Evolutionary conservation across 2,888 invertebrate genomes (phyloP), one percentile per base, ranked within the genome.

Genomic region (Oligia fasciuncula): DNA sequence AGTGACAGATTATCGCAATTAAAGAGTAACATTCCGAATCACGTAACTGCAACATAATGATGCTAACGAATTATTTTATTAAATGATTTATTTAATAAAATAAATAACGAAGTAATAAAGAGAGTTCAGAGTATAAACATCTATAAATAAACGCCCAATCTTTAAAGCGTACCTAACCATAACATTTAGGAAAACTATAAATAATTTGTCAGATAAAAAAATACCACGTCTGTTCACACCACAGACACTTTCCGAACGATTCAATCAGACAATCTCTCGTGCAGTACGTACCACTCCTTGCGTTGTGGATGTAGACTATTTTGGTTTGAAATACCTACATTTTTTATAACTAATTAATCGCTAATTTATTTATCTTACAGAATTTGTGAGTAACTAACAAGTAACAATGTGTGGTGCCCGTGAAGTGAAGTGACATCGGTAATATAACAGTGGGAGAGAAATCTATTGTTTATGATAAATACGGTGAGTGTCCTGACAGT

Each of bases 1-100:
- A 88, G 73, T 91, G 92, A 90, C 92, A 91, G 89, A 83, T 86
- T 80, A 84, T 70, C 69, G 77, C 74, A 83, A 90, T 89, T 89
- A 91, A 57, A 78, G 90, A 86, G 76, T 87, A 87, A 84, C 93
- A 91, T 93, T 94, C 92, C 69, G 85, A 91, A 91, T 86, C 87
- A 79, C 75, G 81, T 77, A 75, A 76, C 69, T 62, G 29, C 23
- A 43, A 76, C n/a, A 8, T 29, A 60, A 29, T 49, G 17, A 65
- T 57, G 40, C 43, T 13, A 63, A 62, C 40, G 40, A 72, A 68
- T 54, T n/a, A n/a, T n/a, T n/a, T n/a, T n/a, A n/a, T n/a, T n/a
- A n/a, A n/a, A n/a, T n/a, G n/a, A n/a, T n/a, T 29, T 14, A 40
- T 46, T 81, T 23, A 14, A 40, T 54, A n/a, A 57, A 49, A 77